phyloP scores from a whole-genome alignment of 35 echinoderm and acorn worm genomes.

The Diadema setosum region DNA sequence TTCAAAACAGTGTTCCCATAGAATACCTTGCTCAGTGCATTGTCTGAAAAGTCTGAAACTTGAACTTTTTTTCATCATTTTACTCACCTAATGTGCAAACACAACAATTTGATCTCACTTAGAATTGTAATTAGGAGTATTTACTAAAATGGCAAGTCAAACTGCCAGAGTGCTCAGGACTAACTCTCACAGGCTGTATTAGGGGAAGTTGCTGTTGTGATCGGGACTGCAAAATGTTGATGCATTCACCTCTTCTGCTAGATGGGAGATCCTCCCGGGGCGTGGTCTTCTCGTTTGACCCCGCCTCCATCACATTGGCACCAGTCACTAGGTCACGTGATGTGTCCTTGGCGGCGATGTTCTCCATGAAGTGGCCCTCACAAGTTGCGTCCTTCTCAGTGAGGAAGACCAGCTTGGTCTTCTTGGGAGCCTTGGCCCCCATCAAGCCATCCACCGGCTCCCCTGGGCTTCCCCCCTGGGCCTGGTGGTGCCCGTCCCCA shows the following conservation, averaged over 20 bases:
- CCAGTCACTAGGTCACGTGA: conserved; percentile 31
- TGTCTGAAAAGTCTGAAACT: too few relatives aligned
- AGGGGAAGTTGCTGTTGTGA: too few relatives aligned
- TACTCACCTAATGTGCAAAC: too few relatives aligned
- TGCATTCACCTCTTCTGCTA: background rate
- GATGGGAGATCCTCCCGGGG: background rate
- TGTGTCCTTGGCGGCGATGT: conserved; percentile 15
- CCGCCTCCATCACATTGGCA: conserved; percentile 24
- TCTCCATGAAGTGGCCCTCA: conserved; percentile 68
- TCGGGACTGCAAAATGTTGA: too few relatives aligned
- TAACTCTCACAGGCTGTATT: too few relatives aligned
- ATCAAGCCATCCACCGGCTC: background rate
- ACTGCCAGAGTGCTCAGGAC: too few relatives aligned
- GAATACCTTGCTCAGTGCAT: too few relatives aligned
- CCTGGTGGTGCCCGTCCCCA: background rate
- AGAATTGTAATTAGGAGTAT: too few relatives aligned
- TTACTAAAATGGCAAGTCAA: too few relatives aligned
- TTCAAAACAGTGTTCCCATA: too few relatives aligned
- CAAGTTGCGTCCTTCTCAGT: conserved; percentile 70
- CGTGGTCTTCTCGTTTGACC: background rate
- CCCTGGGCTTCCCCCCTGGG: background rate
- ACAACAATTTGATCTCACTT: too few relatives aligned
- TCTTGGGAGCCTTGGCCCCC: background rate
- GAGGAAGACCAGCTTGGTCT: conserved; percentile 50
- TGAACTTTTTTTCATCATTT: too few relatives aligned